Percentiles rank a stretch among this genome's conserved stretches.
Evolutionary conservation across 2,113 vertebrate genomes (phyloP).

Genomic region (Melanerpes formicivorus): DNA sequence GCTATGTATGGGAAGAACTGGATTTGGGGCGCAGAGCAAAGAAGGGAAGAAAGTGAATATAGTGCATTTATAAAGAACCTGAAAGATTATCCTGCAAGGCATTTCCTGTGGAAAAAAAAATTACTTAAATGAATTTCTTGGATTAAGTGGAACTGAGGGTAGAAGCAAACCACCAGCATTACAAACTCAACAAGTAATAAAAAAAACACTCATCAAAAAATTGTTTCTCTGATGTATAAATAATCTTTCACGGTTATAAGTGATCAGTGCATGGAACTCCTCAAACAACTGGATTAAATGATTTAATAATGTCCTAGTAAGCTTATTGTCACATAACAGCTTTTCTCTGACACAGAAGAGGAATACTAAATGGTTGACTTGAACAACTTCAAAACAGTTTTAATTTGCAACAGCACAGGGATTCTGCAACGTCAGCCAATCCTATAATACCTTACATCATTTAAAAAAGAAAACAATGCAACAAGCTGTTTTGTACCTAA

Average conservation of each 20-base stretch:
- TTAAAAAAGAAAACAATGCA: background rate
- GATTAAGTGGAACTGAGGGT: background rate
- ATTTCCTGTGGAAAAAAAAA: background rate
- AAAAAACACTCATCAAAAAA: background rate
- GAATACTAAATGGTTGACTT: background rate
- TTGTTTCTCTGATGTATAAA: background rate
- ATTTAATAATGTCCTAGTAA: slow-evolving; percentile 18
- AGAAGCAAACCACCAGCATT: background rate
- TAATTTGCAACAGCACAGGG: slow-evolving; percentile 1
- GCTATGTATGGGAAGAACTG: background rate
- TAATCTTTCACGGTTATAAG: background rate
- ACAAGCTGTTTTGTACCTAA: background rate
- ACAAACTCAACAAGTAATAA: background rate
- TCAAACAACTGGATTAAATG: slow-evolving; percentile 28
- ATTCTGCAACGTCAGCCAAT: background rate
- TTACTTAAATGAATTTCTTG: background rate
- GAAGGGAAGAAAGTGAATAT: background rate
- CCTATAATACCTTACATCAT: background rate
- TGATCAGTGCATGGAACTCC: background rate
- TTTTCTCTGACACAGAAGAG: background rate
- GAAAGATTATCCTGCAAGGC: background rate
- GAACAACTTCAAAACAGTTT: slow-evolving; percentile 18
- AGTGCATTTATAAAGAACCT: background rate
- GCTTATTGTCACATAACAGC: slow-evolving; percentile 26
- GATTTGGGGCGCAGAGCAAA: background rate